phyloP scores from a whole-genome alignment of 2,888 invertebrate genomes.

The Metallyticus violacea region DNA sequence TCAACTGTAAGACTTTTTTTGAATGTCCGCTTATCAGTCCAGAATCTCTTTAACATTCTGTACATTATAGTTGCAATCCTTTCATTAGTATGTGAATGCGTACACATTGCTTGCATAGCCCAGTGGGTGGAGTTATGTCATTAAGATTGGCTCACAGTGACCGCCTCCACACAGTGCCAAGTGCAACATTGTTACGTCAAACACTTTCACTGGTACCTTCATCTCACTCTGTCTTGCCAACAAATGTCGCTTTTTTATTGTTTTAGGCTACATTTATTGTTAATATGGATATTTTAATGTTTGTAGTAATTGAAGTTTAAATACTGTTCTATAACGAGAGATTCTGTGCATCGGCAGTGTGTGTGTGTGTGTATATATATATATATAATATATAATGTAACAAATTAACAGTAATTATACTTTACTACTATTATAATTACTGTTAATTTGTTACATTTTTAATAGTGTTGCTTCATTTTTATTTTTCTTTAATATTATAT shows the following conservation, averaged over 20 bases:
- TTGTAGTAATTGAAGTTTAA: not conserved
- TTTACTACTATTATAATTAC: no score
- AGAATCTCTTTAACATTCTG: not conserved
- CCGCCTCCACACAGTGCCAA: not conserved
- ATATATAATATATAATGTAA: no score
- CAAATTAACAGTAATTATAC: no score
- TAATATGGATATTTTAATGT: not conserved
- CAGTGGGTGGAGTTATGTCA: not conserved
- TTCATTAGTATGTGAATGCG: not conserved
- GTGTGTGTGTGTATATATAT: no score
- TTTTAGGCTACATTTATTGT: not conserved
- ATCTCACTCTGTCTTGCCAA: not conserved
- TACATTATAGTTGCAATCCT: not conserved
- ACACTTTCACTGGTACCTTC: not conserved
- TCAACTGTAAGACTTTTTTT: no score
- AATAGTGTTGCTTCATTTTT: no score
- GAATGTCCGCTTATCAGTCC: no score
- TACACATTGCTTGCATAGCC: not conserved
- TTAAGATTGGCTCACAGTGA: not conserved
- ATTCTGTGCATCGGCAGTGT: not conserved
- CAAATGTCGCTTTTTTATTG: not conserved
- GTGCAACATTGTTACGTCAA: not conserved
- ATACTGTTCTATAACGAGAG: not conserved
- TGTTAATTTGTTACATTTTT: no score
- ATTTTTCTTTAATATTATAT: no score